phyloP scores from a whole-genome alignment of 2,113 vertebrate genomes.

The Eudyptes chrysolophus region DNA sequence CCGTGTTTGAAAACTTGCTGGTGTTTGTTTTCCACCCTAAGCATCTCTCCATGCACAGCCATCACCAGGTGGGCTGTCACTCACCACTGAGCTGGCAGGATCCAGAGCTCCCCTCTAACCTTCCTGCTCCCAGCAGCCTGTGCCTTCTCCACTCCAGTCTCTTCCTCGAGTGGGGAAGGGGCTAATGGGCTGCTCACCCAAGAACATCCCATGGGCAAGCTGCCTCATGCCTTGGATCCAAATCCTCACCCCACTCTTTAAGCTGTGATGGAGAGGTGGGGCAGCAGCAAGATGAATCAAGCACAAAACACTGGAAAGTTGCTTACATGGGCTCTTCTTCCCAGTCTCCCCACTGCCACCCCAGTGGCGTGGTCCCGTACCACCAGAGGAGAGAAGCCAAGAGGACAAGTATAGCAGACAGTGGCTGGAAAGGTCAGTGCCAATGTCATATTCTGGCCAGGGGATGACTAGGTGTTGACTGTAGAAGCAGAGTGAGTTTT shows the following conservation, averaged over 20 bases:
- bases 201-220: no score
- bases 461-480: background rate
- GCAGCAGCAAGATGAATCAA: background rate
- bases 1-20: background rate
- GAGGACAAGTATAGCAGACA: background rate
- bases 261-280: background rate
- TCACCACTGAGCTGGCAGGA: background rate
- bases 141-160: background rate
- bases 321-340: background rate
- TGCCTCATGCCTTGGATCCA: background rate
- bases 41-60: background rate
- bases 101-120: background rate
- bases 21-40: background rate
- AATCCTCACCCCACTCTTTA: background rate
- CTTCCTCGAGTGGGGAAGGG: fast-evolving
- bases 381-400: background rate
- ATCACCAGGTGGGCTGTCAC: background rate
- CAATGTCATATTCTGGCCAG: background rate
- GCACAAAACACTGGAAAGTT: background rate
- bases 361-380: fast-evolving
- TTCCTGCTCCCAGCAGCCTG: background rate
- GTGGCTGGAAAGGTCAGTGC: background rate
- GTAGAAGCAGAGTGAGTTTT: background rate
- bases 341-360: background rate
- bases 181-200: background rate